phyloP scores from a whole-genome alignment of 2,888 invertebrate genomes.

The Orthosia cruda region DNA sequence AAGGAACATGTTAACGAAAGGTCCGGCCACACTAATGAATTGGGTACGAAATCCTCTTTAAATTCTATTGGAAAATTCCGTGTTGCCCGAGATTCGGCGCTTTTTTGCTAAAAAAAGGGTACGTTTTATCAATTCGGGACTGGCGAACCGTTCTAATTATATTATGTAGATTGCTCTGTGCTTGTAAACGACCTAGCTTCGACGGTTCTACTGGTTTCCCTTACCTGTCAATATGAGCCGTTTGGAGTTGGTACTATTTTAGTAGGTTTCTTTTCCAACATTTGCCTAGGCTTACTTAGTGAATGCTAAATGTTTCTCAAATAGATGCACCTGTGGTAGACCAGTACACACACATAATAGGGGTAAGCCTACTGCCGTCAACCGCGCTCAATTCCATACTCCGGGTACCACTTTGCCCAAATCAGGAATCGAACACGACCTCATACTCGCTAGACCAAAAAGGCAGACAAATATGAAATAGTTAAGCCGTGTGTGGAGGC shows the following conservation, averaged over 20 bases:
- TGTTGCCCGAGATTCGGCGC: slow-evolving; percentile 55
- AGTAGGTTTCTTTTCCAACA: not conserved
- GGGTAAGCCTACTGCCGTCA: too few relatives aligned
- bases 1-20: slow-evolving; percentile 31
- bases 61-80: slow-evolving; percentile 69
- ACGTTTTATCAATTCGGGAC: slow-evolving; percentile 68
- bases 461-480: too few relatives aligned
- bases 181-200: slow-evolving; percentile 35
- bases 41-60: slow-evolving; percentile 67
- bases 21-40: slow-evolving; percentile 65
- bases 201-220: not conserved
- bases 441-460: too few relatives aligned
- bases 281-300: too few relatives aligned
- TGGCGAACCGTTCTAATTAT: slow-evolving; percentile 67
- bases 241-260: slow-evolving; percentile 6
- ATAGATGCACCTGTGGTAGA: too few relatives aligned
- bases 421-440: too few relatives aligned
- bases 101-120: slow-evolving; percentile 66
- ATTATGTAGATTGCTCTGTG: slow-evolving; percentile 69
- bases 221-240: slow-evolving; percentile 36
- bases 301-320: too few relatives aligned
- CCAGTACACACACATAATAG: too few relatives aligned
- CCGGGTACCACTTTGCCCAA: too few relatives aligned
- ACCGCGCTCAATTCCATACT: too few relatives aligned
- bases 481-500: too few relatives aligned